Conservation (phyloP, 2,888 invertebrate genomes). For the Parthenolecanium corni region DNA sequence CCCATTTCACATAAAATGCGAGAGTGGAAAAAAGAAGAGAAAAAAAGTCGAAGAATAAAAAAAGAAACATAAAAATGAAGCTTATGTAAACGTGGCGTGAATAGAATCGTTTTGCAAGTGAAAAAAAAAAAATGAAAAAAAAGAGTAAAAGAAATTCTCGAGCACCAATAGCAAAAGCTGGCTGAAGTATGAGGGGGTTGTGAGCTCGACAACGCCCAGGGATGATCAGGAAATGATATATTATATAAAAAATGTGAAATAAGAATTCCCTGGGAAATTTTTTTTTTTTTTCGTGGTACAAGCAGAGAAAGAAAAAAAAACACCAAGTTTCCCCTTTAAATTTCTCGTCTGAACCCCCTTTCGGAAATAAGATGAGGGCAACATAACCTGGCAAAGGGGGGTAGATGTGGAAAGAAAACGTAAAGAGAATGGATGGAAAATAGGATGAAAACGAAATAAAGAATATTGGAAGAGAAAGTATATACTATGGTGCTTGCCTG, state of each 20-base stretch:
- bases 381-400: not conserved
- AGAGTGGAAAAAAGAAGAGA: too few species aligned
- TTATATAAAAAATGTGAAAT: slow-evolving; percentile 9
- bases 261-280: not conserved
- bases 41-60: too few species aligned
- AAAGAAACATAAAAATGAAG: too few species aligned
- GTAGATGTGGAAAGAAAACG: not conserved
- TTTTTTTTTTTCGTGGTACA: too few species aligned
- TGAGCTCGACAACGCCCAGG: slow-evolving; percentile 27
- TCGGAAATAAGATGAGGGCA: not conserved
- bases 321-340: too few species aligned
- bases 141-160: not conserved
- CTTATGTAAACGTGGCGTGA: slow-evolving; percentile 20
- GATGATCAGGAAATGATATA: slow-evolving; percentile 28
- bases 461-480: slow-evolving; percentile 28
- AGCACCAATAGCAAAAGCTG: not conserved
- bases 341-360: too few species aligned
- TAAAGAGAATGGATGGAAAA: slow-evolving; percentile 26
- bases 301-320: too few species aligned
- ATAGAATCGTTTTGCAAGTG: slow-evolving; percentile 3
- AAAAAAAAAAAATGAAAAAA: too few species aligned
- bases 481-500: slow-evolving; percentile 23
- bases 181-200: not conserved
- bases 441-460: slow-evolving; percentile 26
- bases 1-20: too few species aligned